A percentile compares a stretch with the other conserved stretches of the same genome.
Conservation (phyloP, 1,140 invertebrate genomes). For the Brachionus asplanchnoidis region DNA sequence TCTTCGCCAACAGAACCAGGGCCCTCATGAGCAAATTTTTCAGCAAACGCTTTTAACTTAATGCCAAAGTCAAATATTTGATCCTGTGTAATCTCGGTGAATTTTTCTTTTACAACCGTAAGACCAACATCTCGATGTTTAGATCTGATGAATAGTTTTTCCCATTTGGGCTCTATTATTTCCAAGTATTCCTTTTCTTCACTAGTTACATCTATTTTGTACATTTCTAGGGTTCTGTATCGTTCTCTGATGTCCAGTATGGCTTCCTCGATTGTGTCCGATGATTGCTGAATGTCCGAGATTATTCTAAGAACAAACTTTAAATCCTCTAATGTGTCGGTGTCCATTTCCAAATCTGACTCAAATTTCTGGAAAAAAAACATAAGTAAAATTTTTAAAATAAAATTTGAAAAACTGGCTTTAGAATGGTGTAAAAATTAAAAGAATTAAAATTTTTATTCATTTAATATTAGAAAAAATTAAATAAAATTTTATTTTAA, state of each 20-base stretch:
- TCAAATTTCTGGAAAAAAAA: constrained; percentile 50
- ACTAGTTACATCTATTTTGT: constrained; percentile 56
- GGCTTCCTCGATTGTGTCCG: constrained; percentile 65
- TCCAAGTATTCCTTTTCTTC: constrained; percentile 50
- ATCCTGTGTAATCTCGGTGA: constrained; percentile 62
- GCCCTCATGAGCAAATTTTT: not conserved
- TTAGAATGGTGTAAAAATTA: no score
- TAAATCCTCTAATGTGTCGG: constrained; percentile 70
- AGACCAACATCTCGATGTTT: constrained; percentile 57
- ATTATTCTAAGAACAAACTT: constrained; percentile 78
- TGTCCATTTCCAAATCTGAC: constrained; percentile 53
- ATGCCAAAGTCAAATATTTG: constrained; percentile 36
- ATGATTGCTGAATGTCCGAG: constrained; percentile 66
- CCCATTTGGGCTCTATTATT: constrained; percentile 52
- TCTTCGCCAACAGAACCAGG: constrained; percentile 38
- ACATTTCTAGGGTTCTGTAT: constrained; percentile 56
- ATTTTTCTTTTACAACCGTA: constrained; percentile 61
- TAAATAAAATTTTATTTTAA: no score
- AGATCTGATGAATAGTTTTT: constrained; percentile 53
- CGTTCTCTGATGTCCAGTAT: constrained; percentile 65
- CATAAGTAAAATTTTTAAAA: no score
- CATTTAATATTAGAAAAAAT: no score
- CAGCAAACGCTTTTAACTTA: constrained; percentile 24
- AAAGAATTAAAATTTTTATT: no score
- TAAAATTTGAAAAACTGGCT: no score